Conservation (phyloP, 2,113 vertebrate genomes). For the Gasterosteus nipponicus region DNA sequence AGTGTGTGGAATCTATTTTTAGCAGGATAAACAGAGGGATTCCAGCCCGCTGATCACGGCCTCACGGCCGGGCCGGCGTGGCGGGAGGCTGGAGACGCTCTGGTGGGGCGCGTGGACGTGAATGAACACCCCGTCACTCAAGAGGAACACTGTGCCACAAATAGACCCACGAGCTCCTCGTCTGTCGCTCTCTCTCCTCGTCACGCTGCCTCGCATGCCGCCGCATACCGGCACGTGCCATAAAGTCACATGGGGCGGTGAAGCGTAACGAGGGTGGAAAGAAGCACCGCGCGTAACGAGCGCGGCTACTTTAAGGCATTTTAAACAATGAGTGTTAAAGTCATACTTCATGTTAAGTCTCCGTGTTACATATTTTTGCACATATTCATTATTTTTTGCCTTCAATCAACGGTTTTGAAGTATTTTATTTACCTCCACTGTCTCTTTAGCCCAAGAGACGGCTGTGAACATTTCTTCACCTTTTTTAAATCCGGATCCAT, state of each 20-base stretch:
- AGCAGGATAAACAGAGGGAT: conserved; percentile 77
- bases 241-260: too few relatives aligned
- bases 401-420: too few relatives aligned
- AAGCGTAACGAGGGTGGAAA: background rate
- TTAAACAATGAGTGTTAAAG: too few relatives aligned
- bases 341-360: background rate
- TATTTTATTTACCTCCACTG: too few relatives aligned
- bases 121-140: conserved; percentile 27
- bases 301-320: too few relatives aligned
- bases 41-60: conserved; percentile 67
- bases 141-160: conserved; percentile 29
- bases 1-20: conserved; percentile 77
- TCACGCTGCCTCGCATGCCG: conserved; percentile 10
- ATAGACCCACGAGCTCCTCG: conserved; percentile 9
- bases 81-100: conserved; percentile 32
- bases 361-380: background rate
- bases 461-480: background rate
- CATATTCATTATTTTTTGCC: background rate
- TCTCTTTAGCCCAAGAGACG: background rate
- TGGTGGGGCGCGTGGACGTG: conserved; percentile 18
- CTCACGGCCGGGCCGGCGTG: conserved; percentile 26
- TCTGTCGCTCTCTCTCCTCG: conserved; percentile 12
- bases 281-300: too few relatives aligned
- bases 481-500: conserved; percentile 40
- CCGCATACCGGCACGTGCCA: conserved; percentile 5